Evolutionary conservation across 2,797 vertebrate genomes (phyloP).

Genomic region (Aviceda cuculoides): DNA sequence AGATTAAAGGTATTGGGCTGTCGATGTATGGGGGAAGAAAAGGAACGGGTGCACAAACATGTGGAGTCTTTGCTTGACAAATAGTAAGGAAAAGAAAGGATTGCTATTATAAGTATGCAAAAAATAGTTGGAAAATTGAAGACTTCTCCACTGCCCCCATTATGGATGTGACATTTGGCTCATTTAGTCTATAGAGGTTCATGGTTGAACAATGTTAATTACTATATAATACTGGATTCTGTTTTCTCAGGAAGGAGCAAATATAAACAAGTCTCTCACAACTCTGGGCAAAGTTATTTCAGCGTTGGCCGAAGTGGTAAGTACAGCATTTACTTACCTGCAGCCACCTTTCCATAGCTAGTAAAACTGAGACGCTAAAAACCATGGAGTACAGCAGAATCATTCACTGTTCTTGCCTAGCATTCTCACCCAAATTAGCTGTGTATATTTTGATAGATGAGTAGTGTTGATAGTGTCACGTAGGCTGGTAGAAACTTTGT

Average conservation of each 20-base stretch:
- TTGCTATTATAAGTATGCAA: neutral
- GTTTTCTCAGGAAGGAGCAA: constrained; percentile 90
- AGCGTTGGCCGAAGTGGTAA: constrained; percentile 96
- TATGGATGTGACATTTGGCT: neutral
- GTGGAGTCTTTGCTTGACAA: neutral
- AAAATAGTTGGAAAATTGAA: neutral
- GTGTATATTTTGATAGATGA: neutral
- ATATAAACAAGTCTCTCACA: constrained; percentile 98
- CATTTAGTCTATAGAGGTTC: neutral
- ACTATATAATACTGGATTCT: neutral
- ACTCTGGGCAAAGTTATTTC: constrained; percentile 98
- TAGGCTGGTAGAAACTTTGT: neutral
- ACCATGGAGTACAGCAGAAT: neutral
- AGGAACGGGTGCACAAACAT: neutral
- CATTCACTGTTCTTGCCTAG: neutral
- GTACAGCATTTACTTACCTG: constrained; percentile 51
- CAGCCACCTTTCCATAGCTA: neutral
- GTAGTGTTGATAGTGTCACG: neutral
- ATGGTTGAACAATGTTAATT: neutral
- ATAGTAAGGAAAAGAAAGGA: neutral
- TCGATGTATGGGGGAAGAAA: neutral
- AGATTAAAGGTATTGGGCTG: constrained; percentile 85
- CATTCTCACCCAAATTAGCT: neutral
- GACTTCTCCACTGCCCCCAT: neutral
- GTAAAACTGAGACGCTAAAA: neutral